Evolutionary conservation across 2,888 invertebrate species (phyloP).

Genomic region (Lasioglossum pauxillum): DNA sequence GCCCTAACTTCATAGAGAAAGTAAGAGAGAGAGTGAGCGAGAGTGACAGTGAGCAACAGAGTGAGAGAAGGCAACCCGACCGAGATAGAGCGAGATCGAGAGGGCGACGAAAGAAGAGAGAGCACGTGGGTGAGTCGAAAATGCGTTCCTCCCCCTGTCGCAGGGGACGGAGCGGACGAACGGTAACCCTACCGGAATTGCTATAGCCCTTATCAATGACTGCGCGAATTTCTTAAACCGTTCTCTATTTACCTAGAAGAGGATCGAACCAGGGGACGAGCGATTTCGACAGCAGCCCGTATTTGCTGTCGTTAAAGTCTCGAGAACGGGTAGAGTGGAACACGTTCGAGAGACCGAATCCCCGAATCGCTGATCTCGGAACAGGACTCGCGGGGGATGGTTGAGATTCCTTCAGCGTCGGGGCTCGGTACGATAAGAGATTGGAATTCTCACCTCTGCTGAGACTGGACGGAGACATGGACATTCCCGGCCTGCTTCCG

Average conservation of each 20-base stretch:
- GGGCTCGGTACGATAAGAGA: conserved; percentile 32
- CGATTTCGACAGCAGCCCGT: background rate
- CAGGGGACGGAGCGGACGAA: conserved; percentile 72
- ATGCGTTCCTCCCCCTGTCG: conserved; percentile 80
- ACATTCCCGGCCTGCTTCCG: conserved; percentile 82
- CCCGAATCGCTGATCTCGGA: background rate
- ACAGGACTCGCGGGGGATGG: background rate
- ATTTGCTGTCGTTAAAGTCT: conserved; percentile 53
- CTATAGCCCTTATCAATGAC: conserved; percentile 74
- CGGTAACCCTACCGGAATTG: conserved; percentile 69
- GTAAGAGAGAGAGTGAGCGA: conserved; percentile 69
- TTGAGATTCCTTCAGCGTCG: background rate
- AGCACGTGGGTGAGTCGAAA: conserved; percentile 78
- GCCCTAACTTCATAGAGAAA: conserved; percentile 82
- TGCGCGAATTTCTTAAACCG: conserved; percentile 69
- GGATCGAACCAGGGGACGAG: background rate
- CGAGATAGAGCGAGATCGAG: background rate
- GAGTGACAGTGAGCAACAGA: conserved; percentile 43
- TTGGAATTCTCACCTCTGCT: conserved; percentile 89
- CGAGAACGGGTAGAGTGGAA: conserved; percentile 25
- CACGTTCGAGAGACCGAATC: background rate
- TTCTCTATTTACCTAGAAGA: background rate
- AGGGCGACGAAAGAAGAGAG: conserved; percentile 58
- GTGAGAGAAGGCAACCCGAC: conserved; percentile 1
- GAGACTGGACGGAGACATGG: conserved; percentile 90